Evolutionary conservation across 1,140 invertebrate genomes (phyloP), one percentile per base, ranked within the genome.

Genomic region (Conopomorpha cramerella): DNA sequence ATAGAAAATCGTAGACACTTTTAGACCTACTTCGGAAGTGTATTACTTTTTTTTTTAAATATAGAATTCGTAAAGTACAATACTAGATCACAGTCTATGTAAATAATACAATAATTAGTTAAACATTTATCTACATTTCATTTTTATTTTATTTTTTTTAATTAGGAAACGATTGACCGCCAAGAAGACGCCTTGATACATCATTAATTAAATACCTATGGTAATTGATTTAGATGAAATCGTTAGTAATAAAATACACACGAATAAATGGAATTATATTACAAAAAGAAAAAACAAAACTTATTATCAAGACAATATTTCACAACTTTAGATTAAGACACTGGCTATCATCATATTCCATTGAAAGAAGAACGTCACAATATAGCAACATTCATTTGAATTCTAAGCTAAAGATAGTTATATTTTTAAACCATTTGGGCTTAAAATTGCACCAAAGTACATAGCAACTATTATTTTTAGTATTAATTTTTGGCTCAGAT

Each of bases 51-150:
- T 6, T 6, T 23, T 63, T 66, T 66, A 61, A 60, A 68, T 61
- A 68, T 67, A 73, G 64, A 67, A 66, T 51, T 60, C 60, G 56
- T 52, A 55, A 68, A 71, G 61, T 71, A 30, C 13, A 68, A 71
- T 45, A 55, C 66, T 74, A 74, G 61, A 74, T 74, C 70, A 74
- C 70, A 74, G 70, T 67, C 64, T 74, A 67, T 74, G 52, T 59
- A 58, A 68, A 53, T 45, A 60, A 58, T 63, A 60, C 51, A 58
- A 52, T 46, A 56, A 53, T 64, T 56, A 66, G 55, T 54, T 66
- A 62, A 59, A 68, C 51, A 57, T 56, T 57, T 60, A 58, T 41
- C 51, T 64, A 65, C n/a, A 40, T 52, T 27, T 50, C 50, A 34
- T 18, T n/a, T n/a, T n/a, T n/a, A n/a, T n/a, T n/a, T n/a, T n/a